Evolutionary conservation across 2,797 vertebrate species (phyloP), one percentile per base, ranked within the genome.

Genomic region (Echeneis naucrates): DNA sequence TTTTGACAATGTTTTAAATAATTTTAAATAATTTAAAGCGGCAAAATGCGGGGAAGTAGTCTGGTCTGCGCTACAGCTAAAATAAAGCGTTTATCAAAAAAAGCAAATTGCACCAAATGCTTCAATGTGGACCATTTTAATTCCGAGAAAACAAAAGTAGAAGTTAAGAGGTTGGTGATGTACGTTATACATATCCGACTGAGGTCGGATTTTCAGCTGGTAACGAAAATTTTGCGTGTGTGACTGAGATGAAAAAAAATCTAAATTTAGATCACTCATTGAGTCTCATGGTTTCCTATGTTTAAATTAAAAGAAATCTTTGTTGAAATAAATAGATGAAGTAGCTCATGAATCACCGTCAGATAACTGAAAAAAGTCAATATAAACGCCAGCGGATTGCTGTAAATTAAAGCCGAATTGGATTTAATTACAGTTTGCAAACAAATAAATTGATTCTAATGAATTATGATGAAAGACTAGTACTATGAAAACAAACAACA

Each of bases 261-360:
- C 12, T 27, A 50, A 59, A n/a, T 2, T 6, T 17, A n/a, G 40
- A 40, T 2, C 17, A 27, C 2, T 30, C 19, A 2, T 35, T 21
- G n/a, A 30, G 27, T 44, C 54, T 5, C n/a, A 2, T 21, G 40
- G n/a, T 27, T 37, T 33, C 21, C 11, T 27, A 21, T n/a, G 2
- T 32, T n/a, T 5, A 0, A 2, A 50, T n/a, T 5, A 0, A 2
- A 50, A 57, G 45, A 52, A 58, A 51, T n/a, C 2, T 42, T 17
- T 17, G 17, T 8, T 40, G 7, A 44, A 19, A 72, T n/a, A 33
- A 68, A 66, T 24, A 40, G 67, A 60, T 32, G 11, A 53, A 52
- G 37, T 10, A 67, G 75, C 71, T 86, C 83, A 72, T 89, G 84
- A 60, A 74, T 92, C 88, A 80, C 72, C 77, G 84, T 85, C 87